These are phyloP conservation scores for Brevipalpus yothersi DNA, from an alignment of 1,140 invertebrate genomes.

Conservation along the genomic window DNA sequence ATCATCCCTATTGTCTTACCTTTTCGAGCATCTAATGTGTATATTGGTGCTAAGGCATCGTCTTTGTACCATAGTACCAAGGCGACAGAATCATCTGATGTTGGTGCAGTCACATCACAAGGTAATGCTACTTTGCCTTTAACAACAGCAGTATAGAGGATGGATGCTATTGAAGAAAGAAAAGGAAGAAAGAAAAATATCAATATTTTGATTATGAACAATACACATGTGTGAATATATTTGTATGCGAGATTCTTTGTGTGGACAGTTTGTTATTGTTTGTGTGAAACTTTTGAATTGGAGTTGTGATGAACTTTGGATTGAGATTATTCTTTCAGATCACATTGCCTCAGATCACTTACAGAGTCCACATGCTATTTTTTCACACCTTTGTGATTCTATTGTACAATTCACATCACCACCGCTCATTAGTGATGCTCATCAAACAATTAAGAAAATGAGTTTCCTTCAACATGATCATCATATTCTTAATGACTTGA, in stretches of 20 bases:
- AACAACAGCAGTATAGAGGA: constrained; percentile 28
- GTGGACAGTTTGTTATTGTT: background rate
- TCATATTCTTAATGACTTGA: too few relatives aligned
- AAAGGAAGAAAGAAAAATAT: background rate
- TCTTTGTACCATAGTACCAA: constrained; percentile 77
- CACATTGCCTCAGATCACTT: background rate
- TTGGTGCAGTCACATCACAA: constrained; percentile 48
- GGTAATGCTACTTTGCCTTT: constrained; percentile 49
- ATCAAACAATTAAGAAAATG: too few relatives aligned
- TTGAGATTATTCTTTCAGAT: background rate
- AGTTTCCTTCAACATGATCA: too few relatives aligned
- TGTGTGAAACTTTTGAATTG: background rate
- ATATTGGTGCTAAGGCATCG: constrained; percentile 26
- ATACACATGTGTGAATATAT: background rate
- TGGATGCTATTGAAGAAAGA: constrained; percentile 14
- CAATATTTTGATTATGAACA: background rate
- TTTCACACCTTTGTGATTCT: too few relatives aligned
- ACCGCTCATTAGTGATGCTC: too few relatives aligned
- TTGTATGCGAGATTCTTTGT: background rate
- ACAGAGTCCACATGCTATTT: too few relatives aligned
- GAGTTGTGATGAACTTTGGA: background rate
- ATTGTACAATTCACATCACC: too few relatives aligned
- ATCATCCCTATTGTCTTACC: constrained; percentile 3
- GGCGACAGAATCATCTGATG: constrained; percentile 54
- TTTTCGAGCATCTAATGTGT: constrained; percentile 15